Percentiles rank a stretch among this genome's conserved stretches.
Conservation (phyloP, 2,797 vertebrate genomes). For the Rallus crepitans region DNA sequence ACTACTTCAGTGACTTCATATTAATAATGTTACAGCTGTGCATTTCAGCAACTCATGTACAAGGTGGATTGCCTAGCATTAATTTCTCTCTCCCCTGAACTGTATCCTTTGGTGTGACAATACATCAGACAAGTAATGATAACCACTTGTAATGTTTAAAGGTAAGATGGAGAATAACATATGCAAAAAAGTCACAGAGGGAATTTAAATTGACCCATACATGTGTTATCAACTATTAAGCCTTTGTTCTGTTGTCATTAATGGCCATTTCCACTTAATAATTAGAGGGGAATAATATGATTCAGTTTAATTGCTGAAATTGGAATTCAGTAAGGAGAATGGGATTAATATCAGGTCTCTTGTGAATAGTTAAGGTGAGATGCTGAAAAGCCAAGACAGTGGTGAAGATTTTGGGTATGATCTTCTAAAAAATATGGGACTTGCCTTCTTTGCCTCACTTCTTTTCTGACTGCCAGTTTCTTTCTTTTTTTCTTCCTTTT, state of each 20-base stretch:
- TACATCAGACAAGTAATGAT: neutral
- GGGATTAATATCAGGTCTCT: neutral
- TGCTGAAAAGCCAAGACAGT: neutral
- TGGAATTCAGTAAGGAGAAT: neutral
- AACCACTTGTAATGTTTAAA: neutral
- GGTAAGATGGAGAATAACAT: neutral
- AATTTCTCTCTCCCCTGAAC: neutral
- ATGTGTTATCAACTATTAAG: conserved; percentile 11
- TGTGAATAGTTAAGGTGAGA: neutral
- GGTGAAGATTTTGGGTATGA: neutral
- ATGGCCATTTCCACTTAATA: conserved; percentile 21
- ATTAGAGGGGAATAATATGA: neutral
- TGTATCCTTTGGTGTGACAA: neutral
- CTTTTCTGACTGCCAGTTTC: neutral
- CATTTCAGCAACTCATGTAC: neutral
- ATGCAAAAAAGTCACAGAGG: neutral
- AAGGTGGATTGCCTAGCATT: neutral
- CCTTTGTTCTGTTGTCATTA: conserved; percentile 10
- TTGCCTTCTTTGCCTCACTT: neutral
- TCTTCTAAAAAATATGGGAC: neutral
- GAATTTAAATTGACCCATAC: neutral
- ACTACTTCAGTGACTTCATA: neutral
- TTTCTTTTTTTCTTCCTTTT: neutral
- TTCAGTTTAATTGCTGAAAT: neutral
- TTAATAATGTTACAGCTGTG: neutral